These are phyloP conservation scores for Dendrolimus kikuchii DNA, from an alignment of 1,140 invertebrate genomes.

Conservation along the genomic window DNA sequence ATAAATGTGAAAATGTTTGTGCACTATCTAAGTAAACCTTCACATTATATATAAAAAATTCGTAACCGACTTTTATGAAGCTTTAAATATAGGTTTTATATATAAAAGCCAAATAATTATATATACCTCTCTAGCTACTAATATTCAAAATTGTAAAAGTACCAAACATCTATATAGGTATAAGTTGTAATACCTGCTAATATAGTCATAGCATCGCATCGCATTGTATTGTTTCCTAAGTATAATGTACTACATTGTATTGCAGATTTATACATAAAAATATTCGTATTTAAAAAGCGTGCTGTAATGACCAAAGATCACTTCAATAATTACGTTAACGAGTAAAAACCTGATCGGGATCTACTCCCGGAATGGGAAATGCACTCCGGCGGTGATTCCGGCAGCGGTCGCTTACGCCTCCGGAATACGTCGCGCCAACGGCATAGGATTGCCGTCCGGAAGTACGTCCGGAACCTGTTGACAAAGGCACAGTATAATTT, in stretches of 20 bases:
- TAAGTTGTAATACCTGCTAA: too few relatives aligned
- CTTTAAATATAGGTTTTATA: too few relatives aligned
- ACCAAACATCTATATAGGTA: too few relatives aligned
- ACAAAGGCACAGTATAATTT: not conserved
- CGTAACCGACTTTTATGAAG: too few relatives aligned
- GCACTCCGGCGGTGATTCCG: conserved; percentile 53
- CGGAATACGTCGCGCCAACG: conserved; percentile 44
- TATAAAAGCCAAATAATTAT: too few relatives aligned
- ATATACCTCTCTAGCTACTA: too few relatives aligned
- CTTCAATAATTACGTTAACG: conserved; percentile 70
- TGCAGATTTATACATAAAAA: not conserved
- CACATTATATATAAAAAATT: too few relatives aligned
- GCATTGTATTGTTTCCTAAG: too few relatives aligned
- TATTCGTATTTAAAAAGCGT: not conserved
- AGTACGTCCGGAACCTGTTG: conserved; percentile 52
- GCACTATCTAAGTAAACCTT: too few relatives aligned
- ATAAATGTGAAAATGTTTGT: too few relatives aligned
- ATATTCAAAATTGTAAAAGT: too few relatives aligned
- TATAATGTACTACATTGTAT: conserved; percentile 1
- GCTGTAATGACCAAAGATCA: conserved; percentile 36
- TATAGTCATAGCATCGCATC: too few relatives aligned
- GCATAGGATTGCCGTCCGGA: conserved; percentile 53
- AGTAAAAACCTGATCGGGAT: conserved; percentile 70
- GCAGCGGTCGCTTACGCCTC: conserved; percentile 39
- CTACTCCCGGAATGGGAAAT: conserved; percentile 55